Base-by-base conservation (phyloP, 2,113 vertebrate genomes). In the Oncorhynchus kisutch region DNA sequence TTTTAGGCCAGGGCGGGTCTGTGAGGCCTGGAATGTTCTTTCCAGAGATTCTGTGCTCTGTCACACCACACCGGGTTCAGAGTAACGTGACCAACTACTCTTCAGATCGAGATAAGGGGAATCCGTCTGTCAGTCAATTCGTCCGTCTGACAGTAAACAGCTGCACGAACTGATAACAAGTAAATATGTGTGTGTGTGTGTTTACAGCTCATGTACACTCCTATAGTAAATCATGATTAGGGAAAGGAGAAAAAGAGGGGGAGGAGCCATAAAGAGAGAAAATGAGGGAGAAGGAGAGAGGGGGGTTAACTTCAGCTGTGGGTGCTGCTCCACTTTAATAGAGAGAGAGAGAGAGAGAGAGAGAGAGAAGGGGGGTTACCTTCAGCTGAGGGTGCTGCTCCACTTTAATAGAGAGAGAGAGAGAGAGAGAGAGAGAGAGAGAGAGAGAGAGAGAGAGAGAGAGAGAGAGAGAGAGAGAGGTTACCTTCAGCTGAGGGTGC, bases 41-140 rank as follows among this genome's bases (percentile, higher is more conserved):
- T 16, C 6, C 20, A 62, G 13, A 62, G 59, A 22, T 54, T 4
- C 51, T 54, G 51, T 54, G 51, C 51, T 54, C 51, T 5, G 59
- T 62, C 59, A 62, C 59, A 62, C 59, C n/a, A n/a, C 54, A 62
- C 18, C 1, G 59, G 59, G 59, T 54, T 39, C 27, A 16, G 51
- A 16, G 31, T 65, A 54, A 70, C 20, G 45, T 69, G 72, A 70
- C 48, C 20, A 8, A 65, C 24, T 73, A 45, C 3, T 70, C 65
- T 16, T 73, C 48, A 24, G 34, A 54, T 24, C 16, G 11, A 70
- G 72, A 79, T 70, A 71, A 76, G 66, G 59, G 59, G 60, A 5
- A 27, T 20, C 4, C 31, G 25, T 67, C 64, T 1, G 31, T 39
- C 29, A 54, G 18, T 11, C 18, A 27, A 29, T 31, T 27, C 34